phyloP scores from a whole-genome alignment of 1,140 invertebrate genomes.

The Solenopsis fugax region DNA sequence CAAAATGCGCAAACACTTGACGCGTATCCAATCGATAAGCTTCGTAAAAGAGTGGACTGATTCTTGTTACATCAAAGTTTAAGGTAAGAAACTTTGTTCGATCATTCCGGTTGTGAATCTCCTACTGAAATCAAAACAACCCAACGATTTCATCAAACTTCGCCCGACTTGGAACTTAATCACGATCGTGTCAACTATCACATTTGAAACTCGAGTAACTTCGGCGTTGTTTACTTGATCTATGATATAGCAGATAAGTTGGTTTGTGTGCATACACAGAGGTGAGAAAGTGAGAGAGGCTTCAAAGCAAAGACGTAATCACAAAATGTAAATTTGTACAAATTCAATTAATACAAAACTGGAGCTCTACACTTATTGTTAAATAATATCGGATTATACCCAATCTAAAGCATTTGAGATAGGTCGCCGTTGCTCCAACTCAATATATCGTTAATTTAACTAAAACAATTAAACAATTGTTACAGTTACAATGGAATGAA shows the following conservation, averaged over 20 bases:
- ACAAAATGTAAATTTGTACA: not conserved
- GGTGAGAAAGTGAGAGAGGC: not conserved
- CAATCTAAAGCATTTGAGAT: too few relatives aligned
- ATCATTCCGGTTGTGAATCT: conserved; percentile 13
- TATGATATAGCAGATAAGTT: conserved; percentile 3
- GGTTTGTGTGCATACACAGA: not conserved
- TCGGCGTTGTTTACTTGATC: not conserved
- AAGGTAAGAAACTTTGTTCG: conserved; percentile 36
- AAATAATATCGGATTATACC: too few relatives aligned
- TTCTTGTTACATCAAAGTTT: conserved; percentile 26
- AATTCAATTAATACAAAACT: not conserved
- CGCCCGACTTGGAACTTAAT: conserved; percentile 36
- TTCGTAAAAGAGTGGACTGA: not conserved
- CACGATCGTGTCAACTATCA: conserved; percentile 35
- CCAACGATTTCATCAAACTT: conserved; percentile 48
- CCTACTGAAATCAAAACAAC: conserved; percentile 47
- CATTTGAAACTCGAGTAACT: conserved; percentile 12
- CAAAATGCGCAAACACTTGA: conserved; percentile 13
- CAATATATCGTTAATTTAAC: too few relatives aligned
- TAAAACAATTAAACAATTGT: too few relatives aligned
- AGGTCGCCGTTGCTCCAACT: too few relatives aligned
- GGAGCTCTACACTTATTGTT: not conserved
- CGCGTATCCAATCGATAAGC: conserved; percentile 4
- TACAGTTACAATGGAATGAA: too few relatives aligned
- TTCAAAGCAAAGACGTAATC: not conserved